Evolutionary conservation across 2,888 invertebrate genomes (phyloP).

Genomic region (Resseliella maxima): DNA sequence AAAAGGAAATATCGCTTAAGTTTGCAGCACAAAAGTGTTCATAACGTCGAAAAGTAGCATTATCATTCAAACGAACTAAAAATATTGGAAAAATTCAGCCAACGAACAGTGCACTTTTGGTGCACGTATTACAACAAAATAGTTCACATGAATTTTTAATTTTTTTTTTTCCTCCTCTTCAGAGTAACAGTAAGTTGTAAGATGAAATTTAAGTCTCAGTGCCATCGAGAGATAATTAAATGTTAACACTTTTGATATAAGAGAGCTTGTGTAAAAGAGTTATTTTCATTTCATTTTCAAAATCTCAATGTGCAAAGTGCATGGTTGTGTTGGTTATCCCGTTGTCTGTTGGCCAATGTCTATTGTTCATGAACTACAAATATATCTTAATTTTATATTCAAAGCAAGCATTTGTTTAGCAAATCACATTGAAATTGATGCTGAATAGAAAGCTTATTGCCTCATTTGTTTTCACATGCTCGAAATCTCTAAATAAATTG

Average conservation of each 20-base stretch:
- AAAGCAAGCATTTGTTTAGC: not conserved
- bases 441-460: conserved; percentile 13
- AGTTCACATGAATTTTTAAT: conserved; percentile 22
- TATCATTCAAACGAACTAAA: not conserved
- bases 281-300: not conserved
- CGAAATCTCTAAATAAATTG: not conserved
- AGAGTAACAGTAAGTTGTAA: not conserved
- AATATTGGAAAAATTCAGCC: conserved; percentile 14
- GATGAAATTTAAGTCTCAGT: not conserved
- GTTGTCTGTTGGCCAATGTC: not conserved
- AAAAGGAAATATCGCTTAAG: conserved; percentile 45
- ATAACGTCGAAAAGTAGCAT: conserved; percentile 43
- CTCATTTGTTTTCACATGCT: not conserved
- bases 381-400: not conserved
- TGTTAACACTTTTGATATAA: not conserved
- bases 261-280: not conserved
- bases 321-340: too few species aligned
- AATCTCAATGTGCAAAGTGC: too few species aligned
- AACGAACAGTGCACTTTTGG: not conserved
- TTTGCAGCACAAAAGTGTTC: conserved; percentile 9
- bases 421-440: not conserved
- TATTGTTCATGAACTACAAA: too few species aligned
- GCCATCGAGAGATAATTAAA: not conserved
- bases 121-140: conserved; percentile 14
- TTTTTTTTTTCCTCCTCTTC: not conserved